phyloP scores from a whole-genome alignment of 2,797 vertebrate species.

The Halcyon smyrnensis region DNA sequence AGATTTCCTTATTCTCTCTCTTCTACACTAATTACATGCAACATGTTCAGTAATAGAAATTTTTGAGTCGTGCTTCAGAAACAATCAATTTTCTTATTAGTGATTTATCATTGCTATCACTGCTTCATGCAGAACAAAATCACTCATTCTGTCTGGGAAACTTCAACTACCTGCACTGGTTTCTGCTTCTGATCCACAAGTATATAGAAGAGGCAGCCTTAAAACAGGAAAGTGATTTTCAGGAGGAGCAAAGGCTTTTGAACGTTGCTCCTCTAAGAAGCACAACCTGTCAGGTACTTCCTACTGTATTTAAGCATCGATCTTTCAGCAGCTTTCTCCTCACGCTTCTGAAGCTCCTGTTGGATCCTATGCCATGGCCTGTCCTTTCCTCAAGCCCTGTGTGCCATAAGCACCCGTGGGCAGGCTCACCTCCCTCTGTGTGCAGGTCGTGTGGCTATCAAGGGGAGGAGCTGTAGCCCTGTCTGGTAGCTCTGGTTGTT shows the following conservation, averaged over 20 bases:
- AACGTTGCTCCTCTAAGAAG: rapidly evolving
- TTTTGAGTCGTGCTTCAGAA: background rate
- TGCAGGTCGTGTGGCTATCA: rapidly evolving
- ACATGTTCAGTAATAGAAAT: background rate
- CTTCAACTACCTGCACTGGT: background rate
- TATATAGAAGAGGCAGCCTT: background rate
- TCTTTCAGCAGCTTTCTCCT: background rate
- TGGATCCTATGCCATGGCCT: background rate
- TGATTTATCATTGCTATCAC: background rate
- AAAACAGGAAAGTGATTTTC: background rate
- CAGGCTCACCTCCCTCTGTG: background rate
- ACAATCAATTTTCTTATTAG: background rate
- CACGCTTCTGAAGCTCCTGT: background rate
- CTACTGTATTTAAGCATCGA: rapidly evolving
- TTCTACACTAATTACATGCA: background rate
- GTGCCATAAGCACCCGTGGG: background rate
- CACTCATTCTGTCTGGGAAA: background rate
- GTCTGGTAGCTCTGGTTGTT: background rate
- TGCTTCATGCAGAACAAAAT: background rate
- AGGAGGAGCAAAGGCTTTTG: background rate
- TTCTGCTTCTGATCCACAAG: background rate
- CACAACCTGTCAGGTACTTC: background rate
- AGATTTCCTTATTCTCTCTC: background rate
- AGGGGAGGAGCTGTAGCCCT: background rate
- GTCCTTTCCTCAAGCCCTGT: background rate